Conservation (phyloP, 92 coral and sea anemone genomes). For the Micromussa lordhowensis region DNA sequence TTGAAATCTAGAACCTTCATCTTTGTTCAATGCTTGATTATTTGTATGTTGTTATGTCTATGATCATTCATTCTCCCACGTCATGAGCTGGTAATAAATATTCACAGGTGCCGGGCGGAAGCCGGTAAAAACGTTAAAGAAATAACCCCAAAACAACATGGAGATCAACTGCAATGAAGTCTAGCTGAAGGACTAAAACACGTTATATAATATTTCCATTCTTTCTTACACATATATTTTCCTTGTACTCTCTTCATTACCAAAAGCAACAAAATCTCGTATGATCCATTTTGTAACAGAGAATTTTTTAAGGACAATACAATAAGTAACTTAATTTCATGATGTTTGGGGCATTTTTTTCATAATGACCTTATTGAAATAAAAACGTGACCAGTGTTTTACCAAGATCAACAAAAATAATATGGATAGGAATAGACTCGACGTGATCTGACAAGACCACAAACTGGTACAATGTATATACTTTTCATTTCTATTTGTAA, state of each 20-base stretch:
- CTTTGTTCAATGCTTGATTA: too few relatives aligned
- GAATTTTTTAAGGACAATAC: background rate
- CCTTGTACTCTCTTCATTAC: background rate
- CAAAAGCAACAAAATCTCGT: background rate
- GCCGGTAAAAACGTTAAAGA: background rate
- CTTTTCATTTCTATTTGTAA: background rate
- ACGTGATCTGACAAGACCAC: background rate
- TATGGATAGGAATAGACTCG: too few relatives aligned
- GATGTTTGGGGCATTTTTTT: background rate
- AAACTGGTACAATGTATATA: background rate
- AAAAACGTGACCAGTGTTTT: background rate
- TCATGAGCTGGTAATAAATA: too few relatives aligned
- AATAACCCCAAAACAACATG: background rate
- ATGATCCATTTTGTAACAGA: background rate
- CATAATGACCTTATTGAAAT: background rate
- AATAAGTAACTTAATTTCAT: background rate
- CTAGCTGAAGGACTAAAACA: background rate
- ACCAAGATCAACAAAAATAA: background rate
- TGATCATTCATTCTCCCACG: too few relatives aligned
- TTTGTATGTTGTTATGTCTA: too few relatives aligned
- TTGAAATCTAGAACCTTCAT: too few relatives aligned
- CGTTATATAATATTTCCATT: background rate
- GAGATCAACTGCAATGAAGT: background rate
- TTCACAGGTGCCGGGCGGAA: too few relatives aligned
- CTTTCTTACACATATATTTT: background rate